A percentile compares a stretch with the other conserved stretches of the same genome.
Conservation (phyloP, 2,113 vertebrate species). For the Falco punctatus region DNA sequence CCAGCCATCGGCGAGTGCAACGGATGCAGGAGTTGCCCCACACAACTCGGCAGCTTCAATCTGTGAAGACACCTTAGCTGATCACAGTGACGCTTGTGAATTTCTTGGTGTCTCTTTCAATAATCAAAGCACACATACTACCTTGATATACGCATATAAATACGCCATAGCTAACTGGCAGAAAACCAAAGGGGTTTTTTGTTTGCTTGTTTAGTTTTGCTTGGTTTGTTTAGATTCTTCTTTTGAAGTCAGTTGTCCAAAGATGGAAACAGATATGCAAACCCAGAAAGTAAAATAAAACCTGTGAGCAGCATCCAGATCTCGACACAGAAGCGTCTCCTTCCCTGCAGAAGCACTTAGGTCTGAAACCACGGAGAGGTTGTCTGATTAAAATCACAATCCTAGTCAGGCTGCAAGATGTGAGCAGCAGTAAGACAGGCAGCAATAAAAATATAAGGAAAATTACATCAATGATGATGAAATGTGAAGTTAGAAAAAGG, state of each 20-base stretch:
- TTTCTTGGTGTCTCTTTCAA: accelerated
- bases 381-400: not conserved
- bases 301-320: too few relatives aligned
- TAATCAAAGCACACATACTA: not conserved
- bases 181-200: too few relatives aligned
- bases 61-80: not conserved
- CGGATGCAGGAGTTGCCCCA: not conserved
- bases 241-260: not conserved
- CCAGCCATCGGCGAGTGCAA: not conserved
- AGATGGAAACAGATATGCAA: not conserved
- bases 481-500: not conserved
- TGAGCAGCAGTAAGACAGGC: not conserved
- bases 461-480: not conserved
- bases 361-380: not conserved
- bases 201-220: too few relatives aligned
- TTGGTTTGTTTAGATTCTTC: not conserved
- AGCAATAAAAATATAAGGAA: not conserved
- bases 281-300: not conserved
- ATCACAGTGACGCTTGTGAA: not conserved
- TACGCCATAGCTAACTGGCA: not conserved
- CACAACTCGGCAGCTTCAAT: not conserved
- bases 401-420: not conserved
- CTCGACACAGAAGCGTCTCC: not conserved
- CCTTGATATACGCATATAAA: not conserved
- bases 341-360: not conserved